Conservation (phyloP, 2,888 invertebrate genomes). For the Harmothoe impar region DNA sequence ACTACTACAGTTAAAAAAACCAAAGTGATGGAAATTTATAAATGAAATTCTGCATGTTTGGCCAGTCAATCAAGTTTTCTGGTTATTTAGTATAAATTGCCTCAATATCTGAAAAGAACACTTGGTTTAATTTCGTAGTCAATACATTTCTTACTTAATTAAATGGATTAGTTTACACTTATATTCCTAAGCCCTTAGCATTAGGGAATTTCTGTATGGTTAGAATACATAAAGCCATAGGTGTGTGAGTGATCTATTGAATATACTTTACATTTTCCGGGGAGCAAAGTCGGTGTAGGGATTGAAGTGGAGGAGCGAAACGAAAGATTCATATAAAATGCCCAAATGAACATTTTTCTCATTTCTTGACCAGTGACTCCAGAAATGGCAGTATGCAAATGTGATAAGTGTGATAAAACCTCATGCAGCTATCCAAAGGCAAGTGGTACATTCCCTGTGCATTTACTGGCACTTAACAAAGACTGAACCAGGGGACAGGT, state of each 20-base stretch:
- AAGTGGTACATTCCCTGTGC: conserved; percentile 55
- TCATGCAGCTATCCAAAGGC: conserved; percentile 43
- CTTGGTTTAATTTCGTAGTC: background rate
- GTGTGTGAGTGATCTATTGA: background rate
- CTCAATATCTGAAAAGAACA: background rate
- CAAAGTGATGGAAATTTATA: background rate
- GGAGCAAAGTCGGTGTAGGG: background rate
- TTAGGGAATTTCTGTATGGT: background rate
- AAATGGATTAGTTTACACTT: background rate
- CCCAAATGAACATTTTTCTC: conserved; percentile 31
- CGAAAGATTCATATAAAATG: background rate
- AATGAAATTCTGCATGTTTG: background rate
- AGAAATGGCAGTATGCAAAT: conserved; percentile 33
- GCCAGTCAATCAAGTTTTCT: background rate
- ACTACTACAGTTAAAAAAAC: background rate
- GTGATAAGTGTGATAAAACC: conserved; percentile 44
- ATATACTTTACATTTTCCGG: background rate
- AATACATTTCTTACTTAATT: background rate
- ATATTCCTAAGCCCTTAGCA: background rate
- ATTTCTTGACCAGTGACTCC: conserved; percentile 45
- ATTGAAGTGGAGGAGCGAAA: background rate
- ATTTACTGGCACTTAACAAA: conserved; percentile 37
- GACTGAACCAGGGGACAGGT: background rate
- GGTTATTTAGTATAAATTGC: background rate
- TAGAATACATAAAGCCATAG: background rate